Base-by-base conservation (phyloP, 2,888 invertebrate species). In the Gortyna flavago region DNA sequence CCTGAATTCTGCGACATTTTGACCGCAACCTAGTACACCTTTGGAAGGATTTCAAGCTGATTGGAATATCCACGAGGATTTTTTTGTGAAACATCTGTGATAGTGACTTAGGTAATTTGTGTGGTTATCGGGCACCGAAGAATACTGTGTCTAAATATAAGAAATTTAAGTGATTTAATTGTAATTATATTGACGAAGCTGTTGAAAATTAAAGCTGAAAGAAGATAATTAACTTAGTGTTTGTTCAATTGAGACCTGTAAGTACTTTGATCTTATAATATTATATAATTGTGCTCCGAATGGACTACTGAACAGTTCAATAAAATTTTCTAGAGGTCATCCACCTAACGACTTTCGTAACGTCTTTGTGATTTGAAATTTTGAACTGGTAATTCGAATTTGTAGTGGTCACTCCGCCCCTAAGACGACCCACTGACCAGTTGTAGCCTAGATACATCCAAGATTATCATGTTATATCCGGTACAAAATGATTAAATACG, bases 1-100 rank as follows among this genome's bases (percentile, higher is more conserved):
- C 90, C 89, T 92, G 89, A 89, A 87, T 90, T 89, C 88, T 89
- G 92, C 88, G 82, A 92, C 90, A 91, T 91, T 89, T 92, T 93
- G 92, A 92, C 93, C 92, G 92, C 91, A 90, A 92, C 90, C 91
- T 94, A 94, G 93, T 93, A 93, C 92, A 89, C 85, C 85, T 87
- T 79, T 87, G 86, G 77, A 85, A 85, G 85, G 87, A 87, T 87
- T 90, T 87, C 57, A 87, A 91, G 86, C 88, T 88, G 85, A 90
- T 90, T 85, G 83, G 83, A 87, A 89, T 65, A 83, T 77, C 48
- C 78, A 77, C 72, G 79, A 80, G 86, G 83, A 88, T 88, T 86
- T 87, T 66, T 89, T 88, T 90, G 91, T 92, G 93, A 90, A 90
- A 81, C 88, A 87, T 89, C 92, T 93, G 95, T 95, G 94, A 92